Evolutionary conservation across 2,113 vertebrate species (phyloP), one percentile per base, ranked within the genome.

Genomic region (Elephas maximus): DNA sequence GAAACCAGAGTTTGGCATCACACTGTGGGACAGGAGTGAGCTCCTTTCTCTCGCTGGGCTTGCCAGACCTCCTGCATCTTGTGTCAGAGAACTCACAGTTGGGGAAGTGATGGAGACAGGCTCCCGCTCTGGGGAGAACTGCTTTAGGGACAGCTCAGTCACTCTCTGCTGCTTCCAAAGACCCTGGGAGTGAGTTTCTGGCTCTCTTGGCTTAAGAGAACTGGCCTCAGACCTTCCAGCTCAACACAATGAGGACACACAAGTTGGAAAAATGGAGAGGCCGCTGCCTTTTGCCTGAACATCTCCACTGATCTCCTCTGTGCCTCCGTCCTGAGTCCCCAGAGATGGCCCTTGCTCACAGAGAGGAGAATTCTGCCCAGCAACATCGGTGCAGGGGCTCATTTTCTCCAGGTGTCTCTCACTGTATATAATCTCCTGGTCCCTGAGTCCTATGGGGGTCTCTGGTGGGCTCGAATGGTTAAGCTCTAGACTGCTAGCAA

Each of bases 161-260:
- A 9, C 33, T 53, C 18, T 76, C 44, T 45, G 37, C 65, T 28
- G 60, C 41, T 33, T 82, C 37, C 23, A 30, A 2, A 53, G 48
- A 44, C 37, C 78, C 57, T 15, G 41, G 4, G 53, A 69, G 30
- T 2, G 5, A 1, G 0, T 84, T 53, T 79, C 65, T 53, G 41
- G 48, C 53, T 86, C 65, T 63, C 33, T 41, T n/a, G 74, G 44
- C 53, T 63, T 33, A 37, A 53, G 76, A 60, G 21, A 65, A 53
- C 18, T 91, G 62, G 14, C 20, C n/a, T 74, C 30, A 60, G 28
- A 21, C 45, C 44, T 83, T 69, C 33, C 57, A 28, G 21, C 20
- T 53, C 37, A 6, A 3, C 6, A 18, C 1, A 30, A 28, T 0
- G 6, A 81, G 74, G 91, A n/a, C 28, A 0, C 0, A 5, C 0